These are phyloP conservation scores for Aldrovandia affinis DNA, from an alignment of 2,797 vertebrate genomes.

Conservation along the genomic window DNA sequence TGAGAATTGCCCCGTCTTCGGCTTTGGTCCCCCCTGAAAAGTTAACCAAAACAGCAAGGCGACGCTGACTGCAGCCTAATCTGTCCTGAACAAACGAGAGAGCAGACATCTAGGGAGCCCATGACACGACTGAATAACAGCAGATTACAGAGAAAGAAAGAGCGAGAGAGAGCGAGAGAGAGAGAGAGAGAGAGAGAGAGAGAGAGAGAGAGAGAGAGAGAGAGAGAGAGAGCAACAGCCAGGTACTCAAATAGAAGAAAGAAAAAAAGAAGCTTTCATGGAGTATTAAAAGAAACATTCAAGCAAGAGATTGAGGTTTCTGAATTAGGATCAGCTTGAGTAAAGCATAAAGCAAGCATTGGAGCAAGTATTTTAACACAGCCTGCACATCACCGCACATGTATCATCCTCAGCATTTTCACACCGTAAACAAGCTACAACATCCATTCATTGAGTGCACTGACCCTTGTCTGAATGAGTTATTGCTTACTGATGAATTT, in stretches of 20 bases:
- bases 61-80: not conserved
- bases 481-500: not conserved
- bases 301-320: not conserved
- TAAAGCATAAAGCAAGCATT: not conserved
- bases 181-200: not conserved
- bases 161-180: no score
- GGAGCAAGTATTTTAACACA: not conserved
- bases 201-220: not conserved
- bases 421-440: not conserved
- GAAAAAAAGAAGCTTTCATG: not conserved
- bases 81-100: not conserved
- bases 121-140: slow-evolving; percentile 1
- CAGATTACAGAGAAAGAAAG: not conserved
- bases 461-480: not conserved
- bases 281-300: not conserved
- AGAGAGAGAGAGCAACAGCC: not conserved
- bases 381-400: not conserved
- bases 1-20: not conserved
- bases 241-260: not conserved
- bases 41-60: not conserved
- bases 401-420: not conserved
- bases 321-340: not conserved
- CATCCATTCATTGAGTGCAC: not conserved
- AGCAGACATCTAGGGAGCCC: not conserved
- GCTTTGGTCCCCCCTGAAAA: not conserved